Evolutionary conservation across 1,140 invertebrate genomes (phyloP), one percentile per base, ranked within the genome.

Genomic region (Drosophila sp.): DNA sequence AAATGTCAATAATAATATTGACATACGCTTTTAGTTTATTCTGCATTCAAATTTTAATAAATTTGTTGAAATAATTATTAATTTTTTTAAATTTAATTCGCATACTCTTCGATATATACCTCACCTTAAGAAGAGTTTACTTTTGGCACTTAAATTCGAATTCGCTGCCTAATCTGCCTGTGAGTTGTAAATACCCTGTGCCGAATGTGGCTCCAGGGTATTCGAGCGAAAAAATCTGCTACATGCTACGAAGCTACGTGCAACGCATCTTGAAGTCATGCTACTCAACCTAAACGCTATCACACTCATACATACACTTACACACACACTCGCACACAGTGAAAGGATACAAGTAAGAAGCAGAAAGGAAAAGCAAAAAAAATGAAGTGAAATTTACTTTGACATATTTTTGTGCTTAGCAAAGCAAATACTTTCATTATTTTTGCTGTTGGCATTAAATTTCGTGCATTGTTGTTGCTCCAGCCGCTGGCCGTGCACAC

Each of bases 371-470:
- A 76, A 50, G 13, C 45, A 65, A 75, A 54, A 29, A 80, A 89
- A 89, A 80, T 84, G 71, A 89, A 84, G 66, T 81, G 78, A 86
- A 81, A 82, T 89, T 90, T 89, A 81, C 81, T 90, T 81, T 90
- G 86, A 90, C 78, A 89, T 90, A 86, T 89, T 89, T 89, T 90
- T 84, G 86, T 89, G 86, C 86, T 90, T 89, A 90, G 86, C 86
- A 87, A 87, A 87, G 83, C 83, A 87, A 87, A 87, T 87, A 87
- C 83, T 87, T 87, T 89, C 83, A 87, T 87, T 87, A 89, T 87
- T 87, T 87, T 87, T 89, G 79, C 83, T 82, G 82, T 65, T 89
- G 83, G 82, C 83, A 87, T 86, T 89, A 81, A 82, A 82, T 87
- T 87, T 87, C 65, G 59, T 73, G 50, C 72, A 72, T 78, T 76